Evolutionary conservation across 53 echinoderm and acorn worm species (phyloP).

Genomic region (Echinometra lucunter): DNA sequence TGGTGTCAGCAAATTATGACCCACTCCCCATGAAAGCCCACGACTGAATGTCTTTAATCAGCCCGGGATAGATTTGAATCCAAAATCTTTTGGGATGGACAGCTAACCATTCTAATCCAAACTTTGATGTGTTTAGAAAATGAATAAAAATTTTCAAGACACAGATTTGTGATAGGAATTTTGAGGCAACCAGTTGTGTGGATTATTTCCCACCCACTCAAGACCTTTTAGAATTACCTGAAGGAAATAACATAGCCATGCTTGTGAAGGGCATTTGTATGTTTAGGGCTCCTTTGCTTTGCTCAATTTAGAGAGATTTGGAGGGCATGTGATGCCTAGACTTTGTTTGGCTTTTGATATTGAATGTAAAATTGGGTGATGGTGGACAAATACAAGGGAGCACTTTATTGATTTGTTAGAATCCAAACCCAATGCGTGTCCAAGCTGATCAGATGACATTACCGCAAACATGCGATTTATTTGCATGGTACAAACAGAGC

Average conservation of each 20-base stretch:
- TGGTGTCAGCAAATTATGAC: too few species aligned
- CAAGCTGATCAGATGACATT: constrained; percentile 33
- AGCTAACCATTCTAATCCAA: neutral
- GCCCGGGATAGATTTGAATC: too few species aligned
- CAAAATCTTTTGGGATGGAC: too few species aligned
- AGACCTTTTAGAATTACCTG: constrained; percentile 6
- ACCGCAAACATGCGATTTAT: constrained; percentile 26
- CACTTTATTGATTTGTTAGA: constrained; percentile 57
- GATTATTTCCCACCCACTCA: constrained; percentile 1
- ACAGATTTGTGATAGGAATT: neutral
- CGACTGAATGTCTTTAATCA: too few species aligned
- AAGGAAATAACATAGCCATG: neutral
- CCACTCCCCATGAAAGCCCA: too few species aligned
- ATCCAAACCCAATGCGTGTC: constrained; percentile 2
- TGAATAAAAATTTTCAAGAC: neutral
- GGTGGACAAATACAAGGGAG: constrained; percentile 43
- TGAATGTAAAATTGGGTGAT: constrained; percentile 51
- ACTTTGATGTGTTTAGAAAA: neutral
- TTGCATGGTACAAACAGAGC: constrained; percentile 18
- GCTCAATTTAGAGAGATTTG: constrained; percentile 23
- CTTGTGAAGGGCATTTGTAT: constrained; percentile 4
- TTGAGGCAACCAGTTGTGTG: neutral
- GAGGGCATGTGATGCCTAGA: neutral
- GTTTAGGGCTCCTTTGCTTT: neutral
- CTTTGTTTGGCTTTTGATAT: constrained; percentile 33